phyloP scores from a whole-genome alignment of 2,113 vertebrate species.

The Cnemophilus loriae region DNA sequence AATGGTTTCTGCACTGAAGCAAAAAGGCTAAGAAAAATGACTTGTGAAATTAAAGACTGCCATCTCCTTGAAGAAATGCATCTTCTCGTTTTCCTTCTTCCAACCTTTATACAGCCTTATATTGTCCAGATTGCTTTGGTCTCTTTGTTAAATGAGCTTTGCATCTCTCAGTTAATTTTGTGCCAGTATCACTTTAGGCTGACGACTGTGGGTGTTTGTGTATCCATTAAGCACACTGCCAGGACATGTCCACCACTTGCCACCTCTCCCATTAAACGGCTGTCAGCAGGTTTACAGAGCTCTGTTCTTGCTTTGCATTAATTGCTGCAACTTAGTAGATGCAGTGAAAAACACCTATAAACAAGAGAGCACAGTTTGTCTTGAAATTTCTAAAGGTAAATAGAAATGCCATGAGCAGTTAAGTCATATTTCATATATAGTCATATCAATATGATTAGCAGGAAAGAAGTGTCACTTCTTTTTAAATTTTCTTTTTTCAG shows the following conservation, averaged over 20 bases:
- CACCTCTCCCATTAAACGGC: slow-evolving; percentile 61
- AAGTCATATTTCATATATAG: slow-evolving; percentile 9
- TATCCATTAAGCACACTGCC: slow-evolving; percentile 71
- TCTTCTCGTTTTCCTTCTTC: slow-evolving; percentile 27
- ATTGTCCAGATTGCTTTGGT: slow-evolving; percentile 54
- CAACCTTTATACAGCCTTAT: neutral
- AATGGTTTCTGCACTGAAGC: neutral
- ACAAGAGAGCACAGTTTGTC: neutral
- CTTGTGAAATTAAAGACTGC: slow-evolving; percentile 29
- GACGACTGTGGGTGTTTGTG: slow-evolving; percentile 64
- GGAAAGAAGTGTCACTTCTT: slow-evolving; percentile 26
- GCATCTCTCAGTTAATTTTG: slow-evolving; percentile 73
- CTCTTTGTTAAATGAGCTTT: slow-evolving; percentile 67
- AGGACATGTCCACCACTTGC: slow-evolving; percentile 65
- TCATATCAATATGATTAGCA: slow-evolving; percentile 17
- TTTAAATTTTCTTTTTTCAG: slow-evolving; percentile 28
- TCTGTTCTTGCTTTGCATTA: slow-evolving; percentile 60
- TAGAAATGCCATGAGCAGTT: slow-evolving; percentile 37
- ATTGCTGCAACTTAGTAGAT: slow-evolving; percentile 41
- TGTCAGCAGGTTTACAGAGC: slow-evolving; percentile 64
- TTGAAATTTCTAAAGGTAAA: slow-evolving; percentile 37
- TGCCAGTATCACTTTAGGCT: slow-evolving; percentile 70
- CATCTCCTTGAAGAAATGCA: slow-evolving; percentile 37
- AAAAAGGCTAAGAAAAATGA: slow-evolving; percentile 21
- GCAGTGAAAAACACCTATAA: neutral